These are phyloP conservation scores for Cisticola juncidis DNA, from an alignment of 2,113 vertebrate genomes.

Conservation along the genomic window DNA sequence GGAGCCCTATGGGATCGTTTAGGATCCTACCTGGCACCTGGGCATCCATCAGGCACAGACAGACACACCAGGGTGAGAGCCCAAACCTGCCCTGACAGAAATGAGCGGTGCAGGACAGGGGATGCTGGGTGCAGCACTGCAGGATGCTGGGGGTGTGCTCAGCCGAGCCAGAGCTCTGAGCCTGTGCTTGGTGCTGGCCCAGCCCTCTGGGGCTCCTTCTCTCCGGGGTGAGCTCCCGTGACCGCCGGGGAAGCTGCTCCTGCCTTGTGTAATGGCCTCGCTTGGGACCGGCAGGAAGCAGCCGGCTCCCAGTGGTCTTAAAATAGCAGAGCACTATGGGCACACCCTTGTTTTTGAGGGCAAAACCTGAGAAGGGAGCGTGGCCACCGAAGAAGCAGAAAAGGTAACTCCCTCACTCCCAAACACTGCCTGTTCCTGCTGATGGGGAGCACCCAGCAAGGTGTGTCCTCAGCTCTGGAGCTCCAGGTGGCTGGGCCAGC, in stretches of 20 bases:
- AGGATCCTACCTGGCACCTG: accelerated
- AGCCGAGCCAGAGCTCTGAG: not conserved
- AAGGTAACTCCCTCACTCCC: not conserved
- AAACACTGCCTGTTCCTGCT: accelerated
- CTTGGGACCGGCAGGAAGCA: not conserved
- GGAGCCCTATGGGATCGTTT: not conserved
- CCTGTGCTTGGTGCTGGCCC: not conserved
- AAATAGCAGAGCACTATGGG: slow-evolving; percentile 8
- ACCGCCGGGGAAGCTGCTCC: accelerated
- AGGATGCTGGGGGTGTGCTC: not conserved
- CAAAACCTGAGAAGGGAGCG: slow-evolving; percentile 7
- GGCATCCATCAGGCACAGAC: not conserved
- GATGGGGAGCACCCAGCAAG: not conserved
- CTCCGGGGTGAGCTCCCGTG: accelerated
- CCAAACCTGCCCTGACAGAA: not conserved
- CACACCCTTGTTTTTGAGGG: slow-evolving; percentile 40
- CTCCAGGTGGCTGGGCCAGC: not conserved
- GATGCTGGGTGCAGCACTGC: too few relatives aligned
- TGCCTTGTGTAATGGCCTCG: not conserved
- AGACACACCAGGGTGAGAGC: accelerated
- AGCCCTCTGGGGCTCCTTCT: not conserved
- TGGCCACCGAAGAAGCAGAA: not conserved
- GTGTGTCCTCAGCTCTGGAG: accelerated
- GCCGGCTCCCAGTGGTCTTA: not conserved
- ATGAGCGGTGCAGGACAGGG: too few relatives aligned